A percentile compares a stretch with the other conserved stretches of the same genome.
Evolutionary conservation across 2,888 invertebrate genomes (phyloP).

Genomic region (Drosophila glabriapex): DNA sequence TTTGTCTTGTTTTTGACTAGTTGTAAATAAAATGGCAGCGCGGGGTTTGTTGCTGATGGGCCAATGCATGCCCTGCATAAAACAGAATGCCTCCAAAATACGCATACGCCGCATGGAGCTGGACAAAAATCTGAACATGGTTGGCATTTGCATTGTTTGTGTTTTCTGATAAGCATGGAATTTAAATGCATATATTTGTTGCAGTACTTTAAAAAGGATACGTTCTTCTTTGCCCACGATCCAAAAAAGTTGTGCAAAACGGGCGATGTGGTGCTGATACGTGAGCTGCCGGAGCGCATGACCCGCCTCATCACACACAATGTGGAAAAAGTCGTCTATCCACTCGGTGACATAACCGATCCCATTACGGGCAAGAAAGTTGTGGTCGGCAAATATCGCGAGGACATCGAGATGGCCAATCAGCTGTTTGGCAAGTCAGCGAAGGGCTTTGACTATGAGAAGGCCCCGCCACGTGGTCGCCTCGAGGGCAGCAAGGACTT

Average conservation of each 20-base stretch:
- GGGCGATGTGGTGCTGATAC: constrained; percentile 93
- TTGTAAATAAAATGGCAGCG: constrained; percentile 83
- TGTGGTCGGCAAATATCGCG: constrained; percentile 90
- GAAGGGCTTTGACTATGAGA: constrained; percentile 90
- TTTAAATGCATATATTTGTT: constrained; percentile 67
- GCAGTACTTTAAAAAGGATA: constrained; percentile 92
- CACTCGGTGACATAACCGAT: constrained; percentile 93
- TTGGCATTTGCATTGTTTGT: constrained; percentile 75
- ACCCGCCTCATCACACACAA: constrained; percentile 92
- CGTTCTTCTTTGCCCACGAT: constrained; percentile 92
- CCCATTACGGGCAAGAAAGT: constrained; percentile 93
- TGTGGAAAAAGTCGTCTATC: constrained; percentile 92
- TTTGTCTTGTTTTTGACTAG: constrained; percentile 15
- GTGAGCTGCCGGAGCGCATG: constrained; percentile 90
- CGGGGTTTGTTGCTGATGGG: constrained; percentile 89
- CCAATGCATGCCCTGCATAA: constrained; percentile 91
- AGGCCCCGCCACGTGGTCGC: constrained; percentile 92
- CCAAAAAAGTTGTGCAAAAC: constrained; percentile 91
- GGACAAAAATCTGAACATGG: constrained; percentile 92
- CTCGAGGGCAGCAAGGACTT: constrained; percentile 94
- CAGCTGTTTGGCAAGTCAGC: constrained; percentile 90
- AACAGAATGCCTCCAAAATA: constrained; percentile 92
- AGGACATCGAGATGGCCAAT: constrained; percentile 89
- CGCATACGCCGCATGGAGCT: constrained; percentile 90
- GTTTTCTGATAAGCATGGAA: background rate